Evolutionary conservation across 2,888 invertebrate species (phyloP), one percentile per base, ranked within the genome.

Genomic region (Scotopteryx bipunctaria): DNA sequence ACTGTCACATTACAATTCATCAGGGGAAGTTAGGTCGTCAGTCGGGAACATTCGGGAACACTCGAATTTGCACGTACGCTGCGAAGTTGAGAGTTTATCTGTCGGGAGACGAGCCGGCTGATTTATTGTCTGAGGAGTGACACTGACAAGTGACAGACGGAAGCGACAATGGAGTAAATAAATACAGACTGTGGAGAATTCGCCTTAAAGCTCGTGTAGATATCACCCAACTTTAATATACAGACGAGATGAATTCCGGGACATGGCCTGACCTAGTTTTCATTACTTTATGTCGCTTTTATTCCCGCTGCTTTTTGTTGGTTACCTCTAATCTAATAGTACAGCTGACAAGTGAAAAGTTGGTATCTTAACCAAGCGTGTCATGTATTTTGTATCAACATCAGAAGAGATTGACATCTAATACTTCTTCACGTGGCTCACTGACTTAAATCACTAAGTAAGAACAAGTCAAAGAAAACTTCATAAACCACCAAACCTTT

Each of bases 51-150:
- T 63, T 61, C 51, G 25, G 29, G 48, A 56, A 57, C 57, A 56
- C 56, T 56, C 61, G 63, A 76, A 73, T 77, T 77, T 73, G 70
- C 74, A 73, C 73, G 66, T 67, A 69, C 60, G 63, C 51, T 63
- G 58, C 63, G 66, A 73, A 75, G 68, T 73, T 73, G 63, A 48
- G 64, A 73, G 73, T 75, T 70, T 66, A 63, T 66, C 65, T 64
- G 69, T 58, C 62, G 67, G 51, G 61, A 64, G 66, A 65, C 65
- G 59, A 56, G 56, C 57, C 59, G 55, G 64, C 68, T 71, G 75
- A 76, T 77, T 73, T 75, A 71, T 65, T 64, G 58, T 51, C 29
- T 55, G 45, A 53, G 61, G 61, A 36, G 57, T 45, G 48, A 54
- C 64, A 63, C 51, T 56, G 44, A 65, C 43, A 60, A 52, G 63